A percentile compares a stretch with the other conserved stretches of the same genome.
Conservation (phyloP, 2,888 invertebrate genomes). For the Pterostichus niger region DNA sequence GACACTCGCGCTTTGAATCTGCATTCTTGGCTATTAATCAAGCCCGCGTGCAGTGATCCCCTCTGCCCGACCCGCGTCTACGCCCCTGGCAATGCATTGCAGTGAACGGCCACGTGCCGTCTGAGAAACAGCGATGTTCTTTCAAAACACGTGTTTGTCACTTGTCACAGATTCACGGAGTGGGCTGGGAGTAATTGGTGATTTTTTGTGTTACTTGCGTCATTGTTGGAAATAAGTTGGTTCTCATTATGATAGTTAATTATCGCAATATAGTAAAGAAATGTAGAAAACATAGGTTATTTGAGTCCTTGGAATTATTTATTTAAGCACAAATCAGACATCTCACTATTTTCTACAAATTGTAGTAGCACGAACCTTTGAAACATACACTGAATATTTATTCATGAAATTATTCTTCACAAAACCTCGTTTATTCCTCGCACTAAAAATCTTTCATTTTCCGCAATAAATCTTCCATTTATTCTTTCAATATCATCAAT, state of each 20-base stretch:
- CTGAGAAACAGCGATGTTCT: constrained; percentile 36
- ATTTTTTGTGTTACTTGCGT: background rate
- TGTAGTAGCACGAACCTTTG: too few relatives aligned
- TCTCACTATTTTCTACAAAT: too few relatives aligned
- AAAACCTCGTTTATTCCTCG: too few relatives aligned
- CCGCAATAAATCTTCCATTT: too few relatives aligned
- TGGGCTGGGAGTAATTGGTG: background rate
- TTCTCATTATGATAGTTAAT: too few relatives aligned
- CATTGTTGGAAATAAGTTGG: background rate
- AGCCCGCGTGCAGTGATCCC: constrained; percentile 20
- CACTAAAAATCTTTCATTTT: too few relatives aligned
- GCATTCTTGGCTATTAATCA: constrained; percentile 66
- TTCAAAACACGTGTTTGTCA: constrained; percentile 55
- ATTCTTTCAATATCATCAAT: too few relatives aligned
- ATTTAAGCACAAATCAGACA: too few relatives aligned
- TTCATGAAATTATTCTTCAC: too few relatives aligned
- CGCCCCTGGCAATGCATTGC: constrained; percentile 27
- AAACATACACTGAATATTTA: too few relatives aligned
- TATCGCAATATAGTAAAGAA: too few relatives aligned
- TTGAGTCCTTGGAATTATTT: too few relatives aligned
- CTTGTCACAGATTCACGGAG: constrained; percentile 6
- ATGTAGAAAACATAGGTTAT: background rate
- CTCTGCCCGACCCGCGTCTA: background rate
- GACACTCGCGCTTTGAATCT: constrained; percentile 64
- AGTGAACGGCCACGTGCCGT: constrained; percentile 30